These are phyloP conservation scores for Phyllopteryx taeniolatus DNA, from an alignment of 2,113 vertebrate species.

Conservation along the genomic window DNA sequence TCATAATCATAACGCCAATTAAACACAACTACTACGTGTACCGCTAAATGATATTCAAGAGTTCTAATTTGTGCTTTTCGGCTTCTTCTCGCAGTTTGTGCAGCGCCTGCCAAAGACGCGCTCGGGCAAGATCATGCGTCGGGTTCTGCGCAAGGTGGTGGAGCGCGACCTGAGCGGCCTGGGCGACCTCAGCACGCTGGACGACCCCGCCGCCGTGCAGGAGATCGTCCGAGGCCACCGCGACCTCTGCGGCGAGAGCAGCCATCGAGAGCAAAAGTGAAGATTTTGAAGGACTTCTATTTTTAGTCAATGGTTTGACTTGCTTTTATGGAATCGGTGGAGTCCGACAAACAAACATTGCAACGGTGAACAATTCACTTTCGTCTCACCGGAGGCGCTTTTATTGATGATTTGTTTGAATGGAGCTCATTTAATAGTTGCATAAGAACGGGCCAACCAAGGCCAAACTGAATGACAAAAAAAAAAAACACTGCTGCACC, in stretches of 20 bases:
- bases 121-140: conserved; percentile 79
- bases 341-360: neutral
- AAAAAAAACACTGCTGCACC: too few species aligned
- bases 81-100: conserved; percentile 36
- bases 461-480: neutral
- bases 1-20: too few species aligned
- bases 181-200: conserved; percentile 78
- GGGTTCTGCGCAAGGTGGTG: conserved; percentile 76
- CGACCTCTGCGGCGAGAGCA: conserved; percentile 28
- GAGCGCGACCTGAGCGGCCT: conserved; percentile 67
- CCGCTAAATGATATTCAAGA: neutral
- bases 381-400: neutral
- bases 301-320: neutral
- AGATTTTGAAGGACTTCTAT: neutral
- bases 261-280: neutral
- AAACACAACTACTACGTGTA: too few species aligned
- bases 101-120: conserved; percentile 76
- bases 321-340: neutral
- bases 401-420: neutral
- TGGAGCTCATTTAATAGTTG: neutral
- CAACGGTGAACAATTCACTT: neutral
- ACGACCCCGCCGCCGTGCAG: conserved; percentile 65
- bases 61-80: too few species aligned
- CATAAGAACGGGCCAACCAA: neutral
- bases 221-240: conserved; percentile 70